Percentiles rank a stretch among this genome's conserved stretches.
Evolutionary conservation across 2,888 invertebrate species (phyloP).

Genomic region (Spicauda simplicius): DNA sequence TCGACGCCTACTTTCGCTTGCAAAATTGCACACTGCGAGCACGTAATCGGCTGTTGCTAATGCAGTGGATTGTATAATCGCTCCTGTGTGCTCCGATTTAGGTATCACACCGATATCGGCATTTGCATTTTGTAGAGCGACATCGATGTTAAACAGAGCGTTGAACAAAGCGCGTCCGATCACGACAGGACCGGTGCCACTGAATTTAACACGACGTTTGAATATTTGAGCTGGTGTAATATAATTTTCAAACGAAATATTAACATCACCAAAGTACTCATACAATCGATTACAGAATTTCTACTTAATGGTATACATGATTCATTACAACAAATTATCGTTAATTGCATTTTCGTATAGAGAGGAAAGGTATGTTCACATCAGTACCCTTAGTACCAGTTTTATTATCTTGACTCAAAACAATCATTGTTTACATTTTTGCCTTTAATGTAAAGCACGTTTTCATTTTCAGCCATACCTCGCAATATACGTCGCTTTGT

Average conservation of each 20-base stretch:
- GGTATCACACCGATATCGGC: slow-evolving; percentile 21
- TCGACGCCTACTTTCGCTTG: slow-evolving; percentile 30
- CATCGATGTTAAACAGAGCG: slow-evolving; percentile 29
- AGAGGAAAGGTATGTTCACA: too few relatives aligned
- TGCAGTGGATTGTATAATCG: slow-evolving; percentile 26
- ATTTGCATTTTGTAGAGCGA: slow-evolving; percentile 25
- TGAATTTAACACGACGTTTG: not conserved
- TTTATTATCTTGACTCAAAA: too few relatives aligned
- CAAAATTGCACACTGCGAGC: slow-evolving; percentile 23
- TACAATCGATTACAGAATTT: too few relatives aligned
- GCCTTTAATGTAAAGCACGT: too few relatives aligned
- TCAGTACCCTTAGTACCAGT: too few relatives aligned
- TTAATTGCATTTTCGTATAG: too few relatives aligned
- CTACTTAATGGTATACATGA: too few relatives aligned
- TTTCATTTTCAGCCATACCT: too few relatives aligned
- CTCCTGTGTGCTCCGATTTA: slow-evolving; percentile 20
- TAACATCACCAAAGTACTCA: not conserved
- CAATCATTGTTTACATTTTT: too few relatives aligned
- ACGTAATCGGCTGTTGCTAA: slow-evolving; percentile 19
- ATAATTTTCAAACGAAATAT: not conserved
- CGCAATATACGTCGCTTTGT: too few relatives aligned
- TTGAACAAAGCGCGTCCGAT: not conserved
- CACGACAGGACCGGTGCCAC: not conserved
- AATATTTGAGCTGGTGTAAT: not conserved
- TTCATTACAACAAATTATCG: too few relatives aligned